Percentiles rank a stretch among this genome's conserved stretches.
These are phyloP conservation scores for Hydrozoanthus tunicans DNA, from an alignment of 64 coral and sea anemone genomes.

Conservation along the genomic window DNA sequence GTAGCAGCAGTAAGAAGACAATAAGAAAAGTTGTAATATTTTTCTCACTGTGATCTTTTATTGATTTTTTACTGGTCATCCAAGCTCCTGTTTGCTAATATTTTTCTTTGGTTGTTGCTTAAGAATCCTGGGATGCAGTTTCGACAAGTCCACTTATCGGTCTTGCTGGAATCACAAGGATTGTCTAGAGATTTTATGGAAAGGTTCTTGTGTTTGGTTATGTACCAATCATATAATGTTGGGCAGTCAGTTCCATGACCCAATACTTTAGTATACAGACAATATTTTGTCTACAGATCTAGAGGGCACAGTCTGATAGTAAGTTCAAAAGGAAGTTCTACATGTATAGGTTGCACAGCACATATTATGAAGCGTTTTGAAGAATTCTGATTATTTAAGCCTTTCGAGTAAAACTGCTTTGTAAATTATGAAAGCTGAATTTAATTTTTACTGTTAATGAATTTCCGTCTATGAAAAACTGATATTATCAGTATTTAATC, in stretches of 20 bases:
- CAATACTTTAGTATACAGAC: constrained; percentile 14
- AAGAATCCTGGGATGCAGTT: constrained; percentile 63
- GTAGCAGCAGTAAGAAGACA: no score
- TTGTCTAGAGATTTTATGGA: constrained; percentile 50
- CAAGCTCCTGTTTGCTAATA: constrained; percentile 33
- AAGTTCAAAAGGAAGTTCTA: constrained; percentile 39
- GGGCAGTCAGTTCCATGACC: constrained; percentile 47
- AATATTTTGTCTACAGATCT: constrained; percentile 27
- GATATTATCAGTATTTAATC: constrained; percentile 40
- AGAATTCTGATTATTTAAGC: constrained; percentile 35
- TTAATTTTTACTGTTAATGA: constrained; percentile 13
- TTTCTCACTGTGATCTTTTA: background rate
- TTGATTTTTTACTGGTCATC: background rate
- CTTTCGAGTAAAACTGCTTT: constrained; percentile 52
- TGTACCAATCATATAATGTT: constrained; percentile 32
- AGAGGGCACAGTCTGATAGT: constrained; percentile 32
- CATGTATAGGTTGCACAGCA: constrained; percentile 33
- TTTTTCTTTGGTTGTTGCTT: constrained; percentile 51
- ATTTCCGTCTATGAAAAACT: constrained; percentile 38
- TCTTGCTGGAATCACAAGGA: constrained; percentile 56
- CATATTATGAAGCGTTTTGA: constrained; percentile 17
- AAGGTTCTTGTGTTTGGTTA: constrained; percentile 43
- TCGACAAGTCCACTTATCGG: constrained; percentile 39
- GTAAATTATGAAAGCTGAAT: constrained; percentile 35
- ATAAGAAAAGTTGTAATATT: background rate